Evolutionary conservation across 2,113 vertebrate genomes (phyloP).

Genomic region (Rousettus leschenaultii): DNA sequence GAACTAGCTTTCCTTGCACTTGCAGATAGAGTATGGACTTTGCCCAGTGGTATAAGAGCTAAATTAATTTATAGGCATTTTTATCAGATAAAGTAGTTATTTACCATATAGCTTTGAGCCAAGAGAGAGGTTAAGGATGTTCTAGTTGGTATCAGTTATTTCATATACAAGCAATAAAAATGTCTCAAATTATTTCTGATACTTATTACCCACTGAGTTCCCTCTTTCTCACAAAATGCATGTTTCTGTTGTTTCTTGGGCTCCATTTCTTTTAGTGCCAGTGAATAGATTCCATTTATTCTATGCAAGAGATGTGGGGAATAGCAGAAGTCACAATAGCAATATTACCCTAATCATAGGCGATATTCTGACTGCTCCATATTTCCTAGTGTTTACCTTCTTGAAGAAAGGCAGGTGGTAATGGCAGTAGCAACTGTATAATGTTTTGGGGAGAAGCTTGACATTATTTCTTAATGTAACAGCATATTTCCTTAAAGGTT

Average conservation of each 20-base stretch:
- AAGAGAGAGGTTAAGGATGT: background rate
- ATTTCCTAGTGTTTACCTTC: background rate
- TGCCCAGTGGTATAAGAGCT: background rate
- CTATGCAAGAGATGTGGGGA: background rate
- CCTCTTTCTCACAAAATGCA: background rate
- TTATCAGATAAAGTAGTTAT: background rate
- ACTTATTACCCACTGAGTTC: background rate
- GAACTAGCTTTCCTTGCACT: background rate
- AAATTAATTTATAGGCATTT: slow-evolving; percentile 46
- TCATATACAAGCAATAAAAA: slow-evolving; percentile 2
- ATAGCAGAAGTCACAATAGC: background rate
- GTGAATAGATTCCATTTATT: background rate
- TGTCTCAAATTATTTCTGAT: slow-evolving; percentile 13
- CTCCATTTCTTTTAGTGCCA: background rate
- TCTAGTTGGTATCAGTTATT: slow-evolving; percentile 8
- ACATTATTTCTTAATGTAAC: slow-evolving; percentile 46
- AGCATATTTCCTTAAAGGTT: slow-evolving; percentile 37
- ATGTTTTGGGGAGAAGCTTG: slow-evolving; percentile 1
- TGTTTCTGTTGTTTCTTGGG: background rate
- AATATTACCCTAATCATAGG: background rate
- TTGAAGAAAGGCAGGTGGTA: background rate
- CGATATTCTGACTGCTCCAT: background rate
- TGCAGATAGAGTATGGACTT: background rate
- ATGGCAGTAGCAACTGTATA: background rate
- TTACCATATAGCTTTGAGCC: background rate